Evolutionary conservation across 2,113 vertebrate species (phyloP).

Genomic region (Hippocampus mohnikei): DNA sequence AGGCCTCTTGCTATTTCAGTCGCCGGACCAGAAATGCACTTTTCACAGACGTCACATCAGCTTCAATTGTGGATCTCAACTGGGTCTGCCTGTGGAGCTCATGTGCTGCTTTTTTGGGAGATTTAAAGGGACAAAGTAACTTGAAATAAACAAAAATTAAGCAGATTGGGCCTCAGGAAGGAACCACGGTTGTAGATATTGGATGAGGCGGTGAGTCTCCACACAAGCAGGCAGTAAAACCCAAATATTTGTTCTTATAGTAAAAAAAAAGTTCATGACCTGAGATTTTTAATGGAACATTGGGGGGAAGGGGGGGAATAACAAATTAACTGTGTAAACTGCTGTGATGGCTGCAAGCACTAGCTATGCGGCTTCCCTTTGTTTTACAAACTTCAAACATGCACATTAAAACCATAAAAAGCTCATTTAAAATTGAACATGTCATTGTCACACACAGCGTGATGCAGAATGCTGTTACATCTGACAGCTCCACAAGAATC

Average conservation of each 20-base stretch:
- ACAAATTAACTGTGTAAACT: constrained; percentile 90
- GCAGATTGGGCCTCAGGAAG: constrained; percentile 42
- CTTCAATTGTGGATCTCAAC: constrained; percentile 40
- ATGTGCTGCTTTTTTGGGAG: constrained; percentile 11
- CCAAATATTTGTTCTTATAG: constrained; percentile 58
- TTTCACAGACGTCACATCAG: constrained; percentile 60
- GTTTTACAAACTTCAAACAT: constrained; percentile 78
- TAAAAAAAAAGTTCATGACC: constrained; percentile 69
- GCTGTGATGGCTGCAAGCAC: constrained; percentile 73
- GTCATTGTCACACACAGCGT: constrained; percentile 40
- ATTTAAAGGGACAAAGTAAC: background rate
- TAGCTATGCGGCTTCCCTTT: constrained; percentile 83
- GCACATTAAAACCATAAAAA: constrained; percentile 74
- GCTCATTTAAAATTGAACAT: constrained; percentile 68
- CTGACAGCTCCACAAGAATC: constrained; percentile 38
- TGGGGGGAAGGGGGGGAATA: constrained; percentile 73
- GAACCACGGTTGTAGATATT: constrained; percentile 9
- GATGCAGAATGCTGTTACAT: constrained; percentile 38
- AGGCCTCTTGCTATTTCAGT: constrained; percentile 50
- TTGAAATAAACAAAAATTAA: constrained; percentile 21
- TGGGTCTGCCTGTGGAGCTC: constrained; percentile 37
- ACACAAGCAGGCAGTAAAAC: constrained; percentile 44
- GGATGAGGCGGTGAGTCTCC: constrained; percentile 42
- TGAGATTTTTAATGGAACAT: constrained; percentile 80
- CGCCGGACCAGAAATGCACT: constrained; percentile 55